Base-by-base conservation (phyloP, 2,888 invertebrate species). In the Drosophila infuscata region DNA sequence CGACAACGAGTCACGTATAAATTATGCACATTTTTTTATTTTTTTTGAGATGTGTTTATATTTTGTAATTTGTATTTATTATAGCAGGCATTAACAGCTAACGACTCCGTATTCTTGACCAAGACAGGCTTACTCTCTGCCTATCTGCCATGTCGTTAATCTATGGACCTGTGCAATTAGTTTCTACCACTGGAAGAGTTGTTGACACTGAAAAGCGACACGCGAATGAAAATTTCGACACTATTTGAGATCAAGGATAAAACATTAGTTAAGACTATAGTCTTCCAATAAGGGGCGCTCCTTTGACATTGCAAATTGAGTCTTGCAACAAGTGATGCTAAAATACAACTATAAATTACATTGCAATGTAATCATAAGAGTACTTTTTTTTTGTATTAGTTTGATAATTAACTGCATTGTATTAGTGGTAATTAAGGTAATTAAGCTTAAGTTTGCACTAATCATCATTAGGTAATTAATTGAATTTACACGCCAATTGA, bases 171-270 rank as follows among this genome's bases (percentile, higher is more conserved):
- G 71, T 72, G 73, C 65, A 77, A 62, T 80, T 67, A 46, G 29
- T 52, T 49, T 43, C 0, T 29, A 52, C 3, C 30, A 36, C 30
- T 54, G 78, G 76, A 84, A 83, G 80, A 77, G 80, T 70, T 30
- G 81, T 76, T 84, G 82, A 65, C 82, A 79, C 69, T 84, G 85
- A 68, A 20, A 25, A 46, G 46, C 35, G 33, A 59, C 49, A 57
- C 38, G 60, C 15, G 32, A 12, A 2, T 17, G 62, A 52, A 70
- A 58, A 36, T 49, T 32, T 56, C 29, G 36, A 33, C 46, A 61
- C 52, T 52, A 60, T 82, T 82, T 82, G 79, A 84, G 84, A 85
- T 85, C 84, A 84, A 84, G 84, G 84, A 84, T 58, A 41, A 67
- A 51, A 63, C 3, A 35, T n/a, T 29, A 1, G 11, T 29, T 36